Evolutionary conservation across 2,888 invertebrate genomes (phyloP).

Genomic region (Heterodera filipjevi): DNA sequence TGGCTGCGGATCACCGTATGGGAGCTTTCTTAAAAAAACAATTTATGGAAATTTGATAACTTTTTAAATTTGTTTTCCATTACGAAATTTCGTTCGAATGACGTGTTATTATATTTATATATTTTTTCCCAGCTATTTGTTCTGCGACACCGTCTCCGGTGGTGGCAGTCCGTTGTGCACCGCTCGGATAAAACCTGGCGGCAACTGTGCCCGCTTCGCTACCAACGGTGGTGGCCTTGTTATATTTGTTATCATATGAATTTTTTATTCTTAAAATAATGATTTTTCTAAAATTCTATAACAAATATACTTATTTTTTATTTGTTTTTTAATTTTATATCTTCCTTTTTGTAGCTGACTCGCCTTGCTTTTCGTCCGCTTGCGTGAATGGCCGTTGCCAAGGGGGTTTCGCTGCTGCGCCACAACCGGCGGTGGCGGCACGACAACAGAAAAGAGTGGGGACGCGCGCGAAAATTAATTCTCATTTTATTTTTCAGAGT

Average conservation of each 20-base stretch:
- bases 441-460: neutral
- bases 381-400: neutral
- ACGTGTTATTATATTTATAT: too few species aligned
- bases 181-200: neutral
- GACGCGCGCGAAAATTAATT: neutral
- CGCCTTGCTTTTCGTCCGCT: neutral
- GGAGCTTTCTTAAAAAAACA: neutral
- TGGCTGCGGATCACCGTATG: slow-evolving; percentile 44
- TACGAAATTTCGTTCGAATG: neutral
- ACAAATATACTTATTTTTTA: neutral
- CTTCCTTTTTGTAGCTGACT: neutral
- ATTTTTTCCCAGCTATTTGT: slow-evolving; percentile 7
- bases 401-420: neutral
- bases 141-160: neutral
- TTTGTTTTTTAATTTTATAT: neutral
- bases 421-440: too few species aligned
- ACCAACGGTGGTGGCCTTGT: neutral
- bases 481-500: neutral
- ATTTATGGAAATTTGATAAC: neutral
- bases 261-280: neutral
- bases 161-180: neutral
- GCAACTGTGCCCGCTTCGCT: neutral
- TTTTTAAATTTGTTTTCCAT: neutral
- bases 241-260: neutral
- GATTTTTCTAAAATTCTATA: neutral